Evolutionary conservation across 2,113 vertebrate genomes (phyloP).

Genomic region (Cettia cetti): DNA sequence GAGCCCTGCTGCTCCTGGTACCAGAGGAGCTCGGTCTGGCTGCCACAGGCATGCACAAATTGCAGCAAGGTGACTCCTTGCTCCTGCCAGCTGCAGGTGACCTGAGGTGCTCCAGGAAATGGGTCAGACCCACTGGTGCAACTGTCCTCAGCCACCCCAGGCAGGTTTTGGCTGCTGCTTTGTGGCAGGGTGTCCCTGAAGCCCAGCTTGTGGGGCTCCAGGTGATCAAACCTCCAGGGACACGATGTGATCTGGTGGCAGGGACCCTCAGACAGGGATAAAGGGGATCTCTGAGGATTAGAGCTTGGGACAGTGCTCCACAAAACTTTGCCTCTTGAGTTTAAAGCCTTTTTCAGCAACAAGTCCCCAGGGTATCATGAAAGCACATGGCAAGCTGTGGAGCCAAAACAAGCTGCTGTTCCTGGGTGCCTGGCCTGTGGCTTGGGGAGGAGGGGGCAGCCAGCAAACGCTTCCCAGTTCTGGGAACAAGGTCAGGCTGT

Average conservation of each 20-base stretch:
- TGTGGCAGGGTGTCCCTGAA: fast-evolving
- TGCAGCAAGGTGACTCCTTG: conserved; percentile 15
- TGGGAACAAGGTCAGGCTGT: conserved; percentile 55
- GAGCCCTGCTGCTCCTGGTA: neutral
- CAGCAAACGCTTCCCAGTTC: neutral
- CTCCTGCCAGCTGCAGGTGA: neutral
- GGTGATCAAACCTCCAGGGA: neutral
- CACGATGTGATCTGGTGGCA: neutral
- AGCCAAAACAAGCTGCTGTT: neutral
- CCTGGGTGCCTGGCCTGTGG: neutral
- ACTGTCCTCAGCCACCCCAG: neutral
- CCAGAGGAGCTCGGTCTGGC: neutral
- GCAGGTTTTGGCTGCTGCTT: neutral
- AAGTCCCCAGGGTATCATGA: neutral
- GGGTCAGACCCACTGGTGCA: neutral
- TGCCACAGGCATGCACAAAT: neutral
- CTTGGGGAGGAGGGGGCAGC: neutral
- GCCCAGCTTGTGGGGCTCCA: neutral
- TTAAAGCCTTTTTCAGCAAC: neutral
- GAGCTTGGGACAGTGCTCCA: neutral
- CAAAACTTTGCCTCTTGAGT: neutral
- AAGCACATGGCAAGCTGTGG: neutral
- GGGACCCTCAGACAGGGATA: neutral
- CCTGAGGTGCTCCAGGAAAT: neutral
- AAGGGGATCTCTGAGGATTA: neutral